Conservation (phyloP, 2,888 invertebrate genomes). For the Tenodera sinensis region DNA sequence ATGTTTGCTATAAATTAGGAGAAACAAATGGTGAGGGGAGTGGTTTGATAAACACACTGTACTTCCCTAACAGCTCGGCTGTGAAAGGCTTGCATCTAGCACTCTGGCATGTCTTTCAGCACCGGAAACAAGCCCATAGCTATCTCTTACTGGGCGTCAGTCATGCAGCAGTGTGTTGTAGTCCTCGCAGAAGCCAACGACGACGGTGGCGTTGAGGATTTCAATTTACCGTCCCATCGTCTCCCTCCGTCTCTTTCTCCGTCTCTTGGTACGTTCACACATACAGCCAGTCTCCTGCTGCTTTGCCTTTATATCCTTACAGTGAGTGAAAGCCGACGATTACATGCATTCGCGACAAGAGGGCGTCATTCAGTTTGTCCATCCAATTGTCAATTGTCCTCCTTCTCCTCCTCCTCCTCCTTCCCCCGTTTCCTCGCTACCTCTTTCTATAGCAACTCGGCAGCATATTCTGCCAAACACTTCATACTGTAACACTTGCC, state of each 20-base stretch:
- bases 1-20: background rate
- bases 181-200: background rate
- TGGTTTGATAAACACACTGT: background rate
- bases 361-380: conserved; percentile 26
- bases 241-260: background rate
- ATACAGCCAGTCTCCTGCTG: background rate
- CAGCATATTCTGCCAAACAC: background rate
- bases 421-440: background rate
- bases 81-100: background rate
- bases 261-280: background rate
- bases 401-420: background rate
- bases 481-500: background rate
- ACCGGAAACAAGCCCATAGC: conserved; percentile 12
- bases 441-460: background rate
- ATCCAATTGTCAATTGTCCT: conserved; percentile 26
- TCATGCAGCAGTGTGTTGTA: conserved; percentile 4
- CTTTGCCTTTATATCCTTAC: background rate
- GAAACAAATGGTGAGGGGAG: background rate
- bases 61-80: background rate
- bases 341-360: conserved; percentile 14
- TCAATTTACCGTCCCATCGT: conserved; percentile 15
- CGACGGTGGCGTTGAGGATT: conserved; percentile 5
- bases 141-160: conserved; percentile 7
- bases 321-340: background rate
- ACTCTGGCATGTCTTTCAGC: background rate